phyloP scores from a whole-genome alignment of 1,140 invertebrate genomes.

The Brachionus manjavacas region DNA sequence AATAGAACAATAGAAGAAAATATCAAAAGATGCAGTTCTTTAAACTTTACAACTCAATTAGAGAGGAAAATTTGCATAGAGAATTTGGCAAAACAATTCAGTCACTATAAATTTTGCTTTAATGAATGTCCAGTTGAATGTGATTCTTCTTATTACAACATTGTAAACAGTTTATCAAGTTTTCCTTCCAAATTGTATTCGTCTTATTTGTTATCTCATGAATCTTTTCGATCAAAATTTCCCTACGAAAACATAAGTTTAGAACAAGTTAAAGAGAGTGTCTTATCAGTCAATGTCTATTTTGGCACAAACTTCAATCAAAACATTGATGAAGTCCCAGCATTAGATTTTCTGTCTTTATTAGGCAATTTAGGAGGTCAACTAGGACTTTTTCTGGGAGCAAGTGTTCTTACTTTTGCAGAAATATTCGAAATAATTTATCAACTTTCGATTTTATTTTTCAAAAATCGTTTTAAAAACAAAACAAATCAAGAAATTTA shows the following conservation, averaged over 20 bases:
- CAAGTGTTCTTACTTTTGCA: slow-evolving; percentile 8
- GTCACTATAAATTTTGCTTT: background rate
- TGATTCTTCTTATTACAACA: background rate
- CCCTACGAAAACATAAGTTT: background rate
- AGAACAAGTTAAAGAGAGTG: background rate
- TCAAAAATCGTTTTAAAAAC: background rate
- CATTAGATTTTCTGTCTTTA: background rate
- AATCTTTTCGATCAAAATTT: background rate
- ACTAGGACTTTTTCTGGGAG: slow-evolving; percentile 23
- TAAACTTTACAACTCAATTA: background rate
- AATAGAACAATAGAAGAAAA: background rate
- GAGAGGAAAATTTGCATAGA: background rate
- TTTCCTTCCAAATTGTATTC: background rate
- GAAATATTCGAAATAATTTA: slow-evolving; percentile 21
- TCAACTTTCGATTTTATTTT: background rate
- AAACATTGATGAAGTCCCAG: background rate
- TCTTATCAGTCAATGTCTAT: background rate
- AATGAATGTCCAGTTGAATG: background rate
- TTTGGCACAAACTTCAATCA: background rate
- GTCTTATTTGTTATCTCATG: background rate
- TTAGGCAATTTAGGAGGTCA: slow-evolving; percentile 11
- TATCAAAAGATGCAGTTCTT: background rate
- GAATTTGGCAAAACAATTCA: background rate
- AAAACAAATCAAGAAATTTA: background rate
- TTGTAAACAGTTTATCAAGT: background rate